A percentile compares a stretch with the other conserved stretches of the same genome.
Evolutionary conservation across 2,888 invertebrate species (phyloP).

Genomic region (Merodon equestris): DNA sequence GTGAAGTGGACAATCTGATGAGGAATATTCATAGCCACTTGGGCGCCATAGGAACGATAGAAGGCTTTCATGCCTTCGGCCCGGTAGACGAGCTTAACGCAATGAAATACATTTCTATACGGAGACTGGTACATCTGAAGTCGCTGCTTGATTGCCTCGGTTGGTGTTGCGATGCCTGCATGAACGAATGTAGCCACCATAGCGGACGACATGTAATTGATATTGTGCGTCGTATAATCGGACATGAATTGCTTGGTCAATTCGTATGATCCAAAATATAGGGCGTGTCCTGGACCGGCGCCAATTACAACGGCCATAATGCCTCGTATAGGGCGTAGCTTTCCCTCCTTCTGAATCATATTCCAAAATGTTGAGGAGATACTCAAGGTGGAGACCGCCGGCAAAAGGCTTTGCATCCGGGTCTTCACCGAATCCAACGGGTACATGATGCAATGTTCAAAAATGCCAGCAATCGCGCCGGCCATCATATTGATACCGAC

Average conservation of each 20-base stretch:
- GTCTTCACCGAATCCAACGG: constrained; percentile 82
- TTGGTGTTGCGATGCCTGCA: constrained; percentile 99
- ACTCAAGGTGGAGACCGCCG: constrained; percentile 88
- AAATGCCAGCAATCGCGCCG: neutral
- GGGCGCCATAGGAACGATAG: constrained; percentile 95
- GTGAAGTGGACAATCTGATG: constrained; percentile 97
- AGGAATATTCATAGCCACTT: constrained; percentile 98
- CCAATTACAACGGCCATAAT: constrained; percentile 95
- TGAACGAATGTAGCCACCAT: constrained; percentile 95
- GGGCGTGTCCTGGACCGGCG: constrained; percentile 98
- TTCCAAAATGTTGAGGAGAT: constrained; percentile 90
- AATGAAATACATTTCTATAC: constrained; percentile 91
- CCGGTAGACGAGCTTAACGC: constrained; percentile 87
- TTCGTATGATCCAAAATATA: constrained; percentile 99
- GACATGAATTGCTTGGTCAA: constrained; percentile 90
- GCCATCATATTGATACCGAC: neutral
- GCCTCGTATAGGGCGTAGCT: constrained; percentile 94
- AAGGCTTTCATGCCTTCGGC: constrained; percentile 92
- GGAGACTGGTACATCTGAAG: constrained; percentile 99
- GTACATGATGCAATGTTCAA: too few relatives aligned
- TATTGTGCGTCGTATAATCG: constrained; percentile 84
- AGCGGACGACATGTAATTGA: constrained; percentile 90
- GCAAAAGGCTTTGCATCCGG: constrained; percentile 96
- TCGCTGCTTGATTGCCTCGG: constrained; percentile 99
- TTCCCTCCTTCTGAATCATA: constrained; percentile 95